Conservation (phyloP, 2,113 vertebrate genomes). For the Sakesphorus luctuosus region DNA sequence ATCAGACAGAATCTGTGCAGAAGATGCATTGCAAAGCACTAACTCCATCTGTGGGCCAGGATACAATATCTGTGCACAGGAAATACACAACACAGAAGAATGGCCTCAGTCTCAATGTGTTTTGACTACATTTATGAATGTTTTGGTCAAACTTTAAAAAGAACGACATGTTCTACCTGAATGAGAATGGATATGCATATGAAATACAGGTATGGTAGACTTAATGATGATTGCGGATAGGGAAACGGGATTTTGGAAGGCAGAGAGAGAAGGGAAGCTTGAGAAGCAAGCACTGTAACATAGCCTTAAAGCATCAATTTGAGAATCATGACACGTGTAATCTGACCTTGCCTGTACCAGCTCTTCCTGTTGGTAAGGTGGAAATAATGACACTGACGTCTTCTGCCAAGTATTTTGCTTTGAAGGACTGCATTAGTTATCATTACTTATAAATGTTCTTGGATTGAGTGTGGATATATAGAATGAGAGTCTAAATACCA, state of each 20-base stretch:
- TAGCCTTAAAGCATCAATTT: not conserved
- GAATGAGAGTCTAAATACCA: not conserved
- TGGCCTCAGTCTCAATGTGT: not conserved
- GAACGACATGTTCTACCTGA: not conserved
- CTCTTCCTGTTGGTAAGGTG: not conserved
- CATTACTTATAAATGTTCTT: not conserved
- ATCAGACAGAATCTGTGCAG: not conserved
- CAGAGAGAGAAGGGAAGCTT: not conserved
- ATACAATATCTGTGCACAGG: not conserved
- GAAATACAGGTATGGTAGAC: not conserved
- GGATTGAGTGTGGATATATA: not conserved
- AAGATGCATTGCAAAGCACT: not conserved
- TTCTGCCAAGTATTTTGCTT: not conserved
- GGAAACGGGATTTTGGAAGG: not conserved
- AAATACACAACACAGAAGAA: not conserved
- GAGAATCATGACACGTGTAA: not conserved
- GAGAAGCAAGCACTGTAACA: not conserved
- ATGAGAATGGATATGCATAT: not conserved
- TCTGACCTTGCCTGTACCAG: not conserved
- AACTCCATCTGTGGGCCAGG: not conserved
- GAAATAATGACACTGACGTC: not conserved
- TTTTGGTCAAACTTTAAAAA: not conserved
- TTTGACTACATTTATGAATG: not conserved
- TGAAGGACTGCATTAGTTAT: not conserved
- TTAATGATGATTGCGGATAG: not conserved